Conservation (phyloP, 1,140 invertebrate species). For the Drosophila biarmipes region DNA sequence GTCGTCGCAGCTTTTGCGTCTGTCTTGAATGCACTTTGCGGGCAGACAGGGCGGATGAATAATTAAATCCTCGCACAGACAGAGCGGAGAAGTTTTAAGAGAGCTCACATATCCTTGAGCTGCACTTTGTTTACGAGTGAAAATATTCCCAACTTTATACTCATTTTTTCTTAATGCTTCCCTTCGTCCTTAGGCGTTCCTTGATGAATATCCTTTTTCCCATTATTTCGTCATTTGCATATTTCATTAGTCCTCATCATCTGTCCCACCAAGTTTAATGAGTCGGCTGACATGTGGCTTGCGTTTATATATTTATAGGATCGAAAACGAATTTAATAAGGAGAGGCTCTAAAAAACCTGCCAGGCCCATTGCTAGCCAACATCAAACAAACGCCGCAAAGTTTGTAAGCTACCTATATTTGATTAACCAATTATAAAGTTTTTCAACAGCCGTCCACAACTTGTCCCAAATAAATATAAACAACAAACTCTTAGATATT, state of each 20-base stretch:
- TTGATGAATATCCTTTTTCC: conserved; percentile 47
- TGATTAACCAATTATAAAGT: conserved; percentile 19
- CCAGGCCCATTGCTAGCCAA: conserved; percentile 3
- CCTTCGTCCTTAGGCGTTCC: conserved; percentile 34
- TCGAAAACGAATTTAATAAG: too few species aligned
- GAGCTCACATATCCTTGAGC: conserved; percentile 54
- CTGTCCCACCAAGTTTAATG: conserved; percentile 3
- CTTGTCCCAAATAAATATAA: conserved; percentile 2
- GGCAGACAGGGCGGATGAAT: conserved; percentile 76
- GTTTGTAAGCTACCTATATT: conserved; percentile 3
- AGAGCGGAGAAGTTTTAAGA: conserved; percentile 23
- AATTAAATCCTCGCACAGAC: conserved; percentile 70
- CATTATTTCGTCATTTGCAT: conserved; percentile 76
- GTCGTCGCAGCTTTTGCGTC: conserved; percentile 25
- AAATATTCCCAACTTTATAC: conserved; percentile 60
- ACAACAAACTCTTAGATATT: conserved; percentile 6
- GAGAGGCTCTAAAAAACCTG: not conserved
- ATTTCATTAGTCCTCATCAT: conserved; percentile 58
- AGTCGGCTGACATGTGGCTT: conserved; percentile 6
- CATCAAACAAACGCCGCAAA: conserved; percentile 6
- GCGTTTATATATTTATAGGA: not conserved
- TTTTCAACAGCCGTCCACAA: not conserved
- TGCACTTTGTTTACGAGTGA: conserved; percentile 65
- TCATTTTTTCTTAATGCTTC: conserved; percentile 62
- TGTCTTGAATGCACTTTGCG: conserved; percentile 60